Evolutionary conservation across 2,113 vertebrate genomes (phyloP), one percentile per base, ranked within the genome.

Genomic region (Peucedramus taeniatus): DNA sequence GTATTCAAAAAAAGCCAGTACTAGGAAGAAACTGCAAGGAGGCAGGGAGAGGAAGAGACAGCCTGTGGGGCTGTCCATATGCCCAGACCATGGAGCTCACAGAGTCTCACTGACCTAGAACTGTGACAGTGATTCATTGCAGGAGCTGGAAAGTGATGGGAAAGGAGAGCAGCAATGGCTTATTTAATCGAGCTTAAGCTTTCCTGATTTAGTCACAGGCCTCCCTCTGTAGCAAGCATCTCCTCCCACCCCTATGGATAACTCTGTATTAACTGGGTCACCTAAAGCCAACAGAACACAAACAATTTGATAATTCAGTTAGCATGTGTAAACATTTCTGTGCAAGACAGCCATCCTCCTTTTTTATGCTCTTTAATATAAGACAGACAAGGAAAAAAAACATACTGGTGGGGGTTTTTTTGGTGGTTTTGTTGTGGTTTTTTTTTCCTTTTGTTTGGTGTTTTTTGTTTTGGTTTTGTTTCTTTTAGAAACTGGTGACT

Each of bases 211-310:
- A 95, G 87, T 47, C 54, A 83, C 24, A 77, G 81, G 61, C 72
- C 13, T 44, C 68, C 10, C 35, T 75, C 60, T n/a, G 47, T 33
- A 89, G 61, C 54, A 74, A 83, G 42, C 44, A 69, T 60, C 71
- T 59, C 68, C 64, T 81, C 72, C 72, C 1, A 12, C 50, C n/a
- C 39, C 28, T n/a, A 44, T 15, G 45, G 87, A 81, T 72, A 93
- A 87, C 45, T 92, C 65, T 28, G 19, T 30, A 65, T 87, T 93
- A 93, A 91, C 40, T 87, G 72, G 77, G 81, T 94, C 84, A 93
- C 15, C 35, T 77, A 83, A 86, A 70, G 87, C 68, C 68, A 87
- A 65, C n/a, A 56, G 45, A 92, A 86, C 42, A 51, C 28, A 68
- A 83, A 79, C 53, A 83, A 83, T 59, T 42, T 49, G 45, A 13